Conservation (phyloP, 2,888 invertebrate genomes). For the Julus scandinavius region DNA sequence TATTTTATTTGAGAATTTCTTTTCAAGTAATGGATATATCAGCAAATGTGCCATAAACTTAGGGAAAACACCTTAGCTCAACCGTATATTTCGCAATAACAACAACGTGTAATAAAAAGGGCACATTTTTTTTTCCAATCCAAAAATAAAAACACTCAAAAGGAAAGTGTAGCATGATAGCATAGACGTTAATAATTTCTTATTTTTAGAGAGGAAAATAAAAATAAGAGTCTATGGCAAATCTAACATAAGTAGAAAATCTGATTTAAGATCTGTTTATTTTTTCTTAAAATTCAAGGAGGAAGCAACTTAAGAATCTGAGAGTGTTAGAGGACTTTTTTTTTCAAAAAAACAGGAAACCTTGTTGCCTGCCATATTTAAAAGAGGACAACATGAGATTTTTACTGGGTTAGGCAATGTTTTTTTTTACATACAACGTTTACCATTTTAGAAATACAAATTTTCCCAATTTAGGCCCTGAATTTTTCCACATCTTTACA, state of each 20-base stretch:
- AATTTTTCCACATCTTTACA: too few species aligned
- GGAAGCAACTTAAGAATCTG: not conserved
- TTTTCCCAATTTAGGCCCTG: too few species aligned
- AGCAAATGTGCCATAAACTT: not conserved
- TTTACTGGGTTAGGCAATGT: not conserved
- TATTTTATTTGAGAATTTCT: not conserved
- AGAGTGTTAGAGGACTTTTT: not conserved
- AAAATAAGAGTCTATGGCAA: not conserved
- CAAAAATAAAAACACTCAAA: not conserved
- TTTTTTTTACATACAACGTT: not conserved
- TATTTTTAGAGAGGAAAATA: not conserved
- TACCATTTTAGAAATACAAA: too few species aligned
- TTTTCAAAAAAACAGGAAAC: conserved; percentile 8
- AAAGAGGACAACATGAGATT: not conserved
- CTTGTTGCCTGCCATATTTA: not conserved
- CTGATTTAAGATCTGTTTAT: not conserved
- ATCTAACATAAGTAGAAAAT: not conserved
- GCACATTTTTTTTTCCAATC: not conserved
- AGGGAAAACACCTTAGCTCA: not conserved
- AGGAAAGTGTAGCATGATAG: not conserved
- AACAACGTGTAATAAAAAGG: not conserved
- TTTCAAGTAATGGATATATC: not conserved
- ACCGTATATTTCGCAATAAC: not conserved
- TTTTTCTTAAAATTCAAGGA: not conserved
- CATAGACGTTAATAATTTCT: not conserved